Evolutionary conservation across 2,888 invertebrate species (phyloP), one percentile per base, ranked within the genome.

Genomic region (Nebria salina): DNA sequence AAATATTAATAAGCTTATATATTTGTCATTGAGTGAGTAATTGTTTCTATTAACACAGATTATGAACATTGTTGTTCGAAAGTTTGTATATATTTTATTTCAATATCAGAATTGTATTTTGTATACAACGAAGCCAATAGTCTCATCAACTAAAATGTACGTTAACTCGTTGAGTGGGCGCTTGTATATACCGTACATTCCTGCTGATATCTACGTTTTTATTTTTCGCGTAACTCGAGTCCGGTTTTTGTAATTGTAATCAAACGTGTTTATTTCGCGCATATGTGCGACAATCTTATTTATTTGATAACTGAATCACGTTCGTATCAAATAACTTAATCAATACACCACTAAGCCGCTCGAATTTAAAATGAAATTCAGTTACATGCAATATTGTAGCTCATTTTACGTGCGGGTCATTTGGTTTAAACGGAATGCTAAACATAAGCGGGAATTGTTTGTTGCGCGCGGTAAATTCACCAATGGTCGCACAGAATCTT

Each of bases 41-140:
- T 25, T 70, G 70, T 70, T 70, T 70, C 5, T 70, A 70, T 26
- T 20, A 70, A 70, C 70, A 70, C 70, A 70, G 70, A 70, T 70
- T 70, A 70, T 26, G 25, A 70, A 70, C 70, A 70, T n/a, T 25
- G 70, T 70, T 11, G 70, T 70, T 26, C 8, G 4, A 34, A 1
- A 25, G 70, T 70, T 26, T 70, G 70, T 34, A 34, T 34, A 34
- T 34, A 34, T 34, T 34, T 5, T 34, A 34, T 34, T 70, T 34
- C 34, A 6, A 25, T 70, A 70, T 25, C 70, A 70, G 20, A 20
- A 25, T 70, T 70, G 15, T 70, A 70, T 70, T 26, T 13, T 34
- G 15, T 15, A 70, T 70, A 70, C 70, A 25, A 70, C 13, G n/a
- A 25, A 66, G 11, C 13, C 9, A 70, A 34, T 25, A 70, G 25